Base-by-base conservation (phyloP, 1,140 invertebrate genomes). In the Orius insidiosus region DNA sequence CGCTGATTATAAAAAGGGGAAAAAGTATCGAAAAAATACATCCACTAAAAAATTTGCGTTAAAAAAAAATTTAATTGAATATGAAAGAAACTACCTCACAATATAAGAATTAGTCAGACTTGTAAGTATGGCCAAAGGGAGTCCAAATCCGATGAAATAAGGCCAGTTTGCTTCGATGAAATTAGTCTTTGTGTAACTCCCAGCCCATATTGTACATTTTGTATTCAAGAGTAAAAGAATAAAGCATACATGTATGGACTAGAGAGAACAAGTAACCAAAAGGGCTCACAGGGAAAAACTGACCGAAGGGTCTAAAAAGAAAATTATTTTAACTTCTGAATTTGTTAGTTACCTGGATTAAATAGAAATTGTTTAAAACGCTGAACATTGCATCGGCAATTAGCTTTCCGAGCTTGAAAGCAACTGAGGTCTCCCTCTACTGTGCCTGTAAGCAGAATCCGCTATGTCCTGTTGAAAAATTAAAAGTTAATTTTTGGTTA, bases 171-270 rank as follows among this genome's bases (percentile, higher is more conserved):
- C 76, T 66, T 95, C 90, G 41, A 96, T 87, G 60, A 82, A 89
- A 14, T 77, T 78, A 2, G 95, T 65, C 56, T 58, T 78, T 80
- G 58, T 93, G 85, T 7, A 95, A 68, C 61, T 90, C 85, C 85
- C 86, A 90, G 41, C 89, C 89, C 82, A 90, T 87, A 63, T 93
- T 90, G 56, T 84, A 85, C 92, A 90, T 96, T 60, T 93, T 93
- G 65, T 97, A 97, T 66, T 97, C 92, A 65, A 32, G 87, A 80
- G 66, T 95, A 96, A 95, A 68, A 0, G 89, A 83, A 66, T 95
- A 93, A n/a, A 95, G 69, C 45, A 96, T 66, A 59, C 82, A 84
- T 69, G 90, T 74, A 63, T 94, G 89, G 13, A 93, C 55, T 14
- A 85, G 67, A 55, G 75, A 80, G 34, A 92, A 62, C 14, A 79